Base-by-base conservation (phyloP, 2,888 invertebrate genomes). In the Isotomurus palustris region DNA sequence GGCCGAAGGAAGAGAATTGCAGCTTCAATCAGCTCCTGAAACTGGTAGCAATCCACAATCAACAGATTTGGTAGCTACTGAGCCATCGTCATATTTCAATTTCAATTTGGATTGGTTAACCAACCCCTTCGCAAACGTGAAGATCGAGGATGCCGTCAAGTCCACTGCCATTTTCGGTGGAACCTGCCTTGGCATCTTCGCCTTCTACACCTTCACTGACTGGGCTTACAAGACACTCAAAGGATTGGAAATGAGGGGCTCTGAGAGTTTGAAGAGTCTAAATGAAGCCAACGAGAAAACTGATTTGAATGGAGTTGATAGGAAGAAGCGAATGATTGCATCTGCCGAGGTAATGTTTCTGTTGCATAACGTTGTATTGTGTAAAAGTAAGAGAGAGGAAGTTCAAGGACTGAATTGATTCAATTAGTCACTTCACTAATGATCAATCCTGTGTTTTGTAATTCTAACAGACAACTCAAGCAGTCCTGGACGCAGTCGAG, bases 321-420 rank as follows among this genome's bases (percentile, higher is more conserved):
- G 49, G 28, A 24, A 22, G 10, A 49, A 35, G 28, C 6, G 49
- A 6, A 49, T 29, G 32, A 17, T 49, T 17, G 8, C 40, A 6
- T 43, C 43, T 22, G 35, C 29, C 3, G 49, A 49, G 49, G 49
- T 49, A 3, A 35, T n/a, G n/a, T n/a, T n/a, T n/a, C n/a, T n/a
- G n/a, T n/a, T n/a, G n/a, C n/a, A n/a, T n/a, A n/a, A n/a, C n/a
- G n/a, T n/a, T n/a, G n/a, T n/a, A n/a, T n/a, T n/a, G n/a, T n/a
- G n/a, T n/a, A n/a, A n/a, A n/a, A n/a, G n/a, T n/a, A n/a, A n/a
- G n/a, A n/a, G n/a, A n/a, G n/a, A n/a, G n/a, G n/a, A n/a, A n/a
- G n/a, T n/a, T n/a, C n/a, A n/a, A n/a, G n/a, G n/a, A n/a, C n/a
- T n/a, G n/a, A n/a, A n/a, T n/a, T n/a, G n/a, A n/a, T n/a, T n/a